Base-by-base conservation (phyloP, 2,888 invertebrate species). In the Suillia variegata region DNA sequence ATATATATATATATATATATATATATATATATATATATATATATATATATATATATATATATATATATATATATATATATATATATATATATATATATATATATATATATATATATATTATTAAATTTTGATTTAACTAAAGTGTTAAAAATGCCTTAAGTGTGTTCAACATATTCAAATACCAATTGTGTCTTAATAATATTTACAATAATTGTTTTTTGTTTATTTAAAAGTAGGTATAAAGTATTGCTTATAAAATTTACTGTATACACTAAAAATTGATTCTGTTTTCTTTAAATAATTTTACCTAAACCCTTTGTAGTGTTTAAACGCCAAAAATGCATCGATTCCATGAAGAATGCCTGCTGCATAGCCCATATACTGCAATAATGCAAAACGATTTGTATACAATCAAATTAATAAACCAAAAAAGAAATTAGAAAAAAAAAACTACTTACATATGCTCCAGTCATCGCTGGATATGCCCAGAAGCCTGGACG, bases 401-500 rank as follows among this genome's bases (percentile, higher is more conserved):
- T n/a, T n/a, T n/a, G n/a, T n/a, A n/a, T n/a, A n/a, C n/a, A n/a
- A 26, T 10, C 6, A 64, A 62, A 57, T 42, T 45, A 55, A 60
- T 55, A 12, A 24, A 17, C 45, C 2, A 1, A 33, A 8, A 13
- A 1, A n/a, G 58, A 54, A 20, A 21, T 10, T 21, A n/a, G 8
- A 38, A 21, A 17, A 2, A 2, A 21, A 10, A 13, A 33, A 26
- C 13, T 18, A 88, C 92, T 90, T 84, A 94, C 94, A 80, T 93
- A 93, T 67, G 91, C 89, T 1, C 91, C 91, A 24, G 91, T 91
- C 90, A 94, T 91, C 2, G 93, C 92, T n/a, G 94, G 93, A 83
- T 92, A 93, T 13, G 91, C 91, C 74, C 92, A 89, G 75, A 91
- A 92, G 66, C 93, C 90, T 45, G 87, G 89, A 59, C 86, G 82